Evolutionary conservation across 2,888 invertebrate genomes (phyloP).

Genomic region (Dicyrtomina minuta): DNA sequence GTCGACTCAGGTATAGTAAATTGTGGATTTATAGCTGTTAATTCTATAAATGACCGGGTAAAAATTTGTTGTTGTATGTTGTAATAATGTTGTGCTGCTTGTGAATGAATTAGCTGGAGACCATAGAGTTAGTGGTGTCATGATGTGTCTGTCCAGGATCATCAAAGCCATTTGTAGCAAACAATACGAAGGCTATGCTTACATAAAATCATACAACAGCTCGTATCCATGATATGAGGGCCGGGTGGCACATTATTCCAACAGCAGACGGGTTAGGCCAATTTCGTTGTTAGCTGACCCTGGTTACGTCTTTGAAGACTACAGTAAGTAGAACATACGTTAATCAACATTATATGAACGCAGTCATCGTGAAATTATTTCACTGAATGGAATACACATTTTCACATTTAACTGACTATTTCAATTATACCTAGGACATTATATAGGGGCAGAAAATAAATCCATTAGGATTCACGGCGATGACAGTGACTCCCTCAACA

Average conservation of each 20-base stretch:
- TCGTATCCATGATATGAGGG: conserved; percentile 54
- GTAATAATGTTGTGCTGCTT: conserved; percentile 3
- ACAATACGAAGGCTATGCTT: conserved; percentile 55
- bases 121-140: conserved; percentile 62
- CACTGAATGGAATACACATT: no score
- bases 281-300: conserved; percentile 66
- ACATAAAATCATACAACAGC: conserved; percentile 8
- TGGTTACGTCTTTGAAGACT: conserved; percentile 65
- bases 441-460: conserved; percentile 55
- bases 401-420: no score
- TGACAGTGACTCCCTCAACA: conserved; percentile 63
- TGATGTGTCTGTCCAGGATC: conserved; percentile 76
- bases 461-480: conserved; percentile 69
- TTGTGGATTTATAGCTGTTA: no score
- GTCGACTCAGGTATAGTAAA: no score
- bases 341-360: no score
- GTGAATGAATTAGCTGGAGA: conserved; percentile 62
- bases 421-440: no score
- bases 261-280: conserved; percentile 64
- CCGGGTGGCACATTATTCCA: conserved; percentile 66
- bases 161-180: conserved; percentile 59
- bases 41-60: no score
- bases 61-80: no score
- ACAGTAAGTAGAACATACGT: not conserved
- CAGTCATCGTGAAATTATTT: no score